Evolutionary conservation across 2,797 vertebrate species (phyloP).

Genomic region (Podarcis lilfordi): DNA sequence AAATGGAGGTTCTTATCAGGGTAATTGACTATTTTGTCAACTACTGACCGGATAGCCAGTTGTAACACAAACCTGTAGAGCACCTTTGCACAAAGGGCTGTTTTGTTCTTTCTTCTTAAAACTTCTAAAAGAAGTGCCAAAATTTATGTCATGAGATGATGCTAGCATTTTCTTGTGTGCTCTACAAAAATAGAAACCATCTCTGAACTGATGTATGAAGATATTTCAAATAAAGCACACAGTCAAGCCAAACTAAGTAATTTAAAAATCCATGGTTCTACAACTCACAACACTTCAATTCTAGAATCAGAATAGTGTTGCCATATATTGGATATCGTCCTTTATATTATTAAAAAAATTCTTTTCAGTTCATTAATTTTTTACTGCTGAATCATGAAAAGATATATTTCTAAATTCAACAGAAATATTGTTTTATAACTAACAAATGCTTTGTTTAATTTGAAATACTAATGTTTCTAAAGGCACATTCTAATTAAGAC

Average conservation of each 20-base stretch:
- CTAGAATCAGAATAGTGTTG: too few relatives aligned
- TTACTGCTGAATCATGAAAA: too few relatives aligned
- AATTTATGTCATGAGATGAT: background rate
- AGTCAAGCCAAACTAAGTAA: background rate
- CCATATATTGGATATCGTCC: too few relatives aligned
- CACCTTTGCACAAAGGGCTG: constrained; percentile 30
- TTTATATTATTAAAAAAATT: too few relatives aligned
- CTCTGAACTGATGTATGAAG: background rate
- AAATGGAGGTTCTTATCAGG: constrained; percentile 26
- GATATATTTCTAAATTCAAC: too few relatives aligned
- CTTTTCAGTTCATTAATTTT: too few relatives aligned
- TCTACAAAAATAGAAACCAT: background rate
- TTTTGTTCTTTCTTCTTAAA: constrained; percentile 46
- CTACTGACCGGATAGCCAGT: constrained; percentile 18
- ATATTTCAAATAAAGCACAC: background rate
- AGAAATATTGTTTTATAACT: too few relatives aligned
- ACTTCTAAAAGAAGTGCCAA: background rate
- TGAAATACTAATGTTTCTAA: too few relatives aligned
- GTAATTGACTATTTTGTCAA: constrained; percentile 25
- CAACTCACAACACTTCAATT: too few relatives aligned
- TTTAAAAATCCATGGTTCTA: too few relatives aligned
- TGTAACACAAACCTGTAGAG: constrained; percentile 17
- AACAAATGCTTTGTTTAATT: too few relatives aligned
- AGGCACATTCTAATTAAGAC: too few relatives aligned
- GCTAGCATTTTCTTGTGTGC: background rate